These are phyloP conservation scores for Abrostola triplasia DNA, from an alignment of 2,888 invertebrate genomes.

Conservation along the genomic window DNA sequence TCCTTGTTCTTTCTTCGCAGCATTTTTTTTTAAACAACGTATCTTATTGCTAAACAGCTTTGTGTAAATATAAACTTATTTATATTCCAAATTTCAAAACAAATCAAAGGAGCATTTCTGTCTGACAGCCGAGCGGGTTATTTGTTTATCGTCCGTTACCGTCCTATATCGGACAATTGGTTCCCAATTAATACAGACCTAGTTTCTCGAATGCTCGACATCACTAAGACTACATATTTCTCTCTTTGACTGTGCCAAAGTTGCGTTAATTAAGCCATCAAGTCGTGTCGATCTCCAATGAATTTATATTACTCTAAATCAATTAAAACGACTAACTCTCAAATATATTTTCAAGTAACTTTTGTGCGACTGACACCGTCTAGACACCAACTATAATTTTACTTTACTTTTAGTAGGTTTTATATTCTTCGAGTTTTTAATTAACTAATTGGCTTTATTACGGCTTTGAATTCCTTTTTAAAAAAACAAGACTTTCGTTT, in stretches of 20 bases:
- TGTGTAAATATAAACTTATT: too few relatives aligned
- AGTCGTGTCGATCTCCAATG: constrained; percentile 8
- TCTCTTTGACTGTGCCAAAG: constrained; percentile 12
- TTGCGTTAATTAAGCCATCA: constrained; percentile 9
- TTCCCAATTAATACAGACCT: constrained; percentile 22
- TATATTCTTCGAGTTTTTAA: constrained; percentile 16
- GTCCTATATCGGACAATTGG: constrained; percentile 14
- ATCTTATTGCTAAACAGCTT: too few relatives aligned
- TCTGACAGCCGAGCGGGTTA: neutral
- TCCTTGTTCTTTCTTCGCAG: too few relatives aligned
- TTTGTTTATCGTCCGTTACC: constrained; percentile 1
- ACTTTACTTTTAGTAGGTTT: constrained; percentile 20
- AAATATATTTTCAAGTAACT: constrained; percentile 1
- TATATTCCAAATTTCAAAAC: too few relatives aligned
- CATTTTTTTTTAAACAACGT: too few relatives aligned
- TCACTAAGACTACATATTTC: constrained; percentile 1
- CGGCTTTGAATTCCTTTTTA: neutral
- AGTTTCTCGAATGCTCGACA: constrained; percentile 14
- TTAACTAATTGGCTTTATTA: constrained; percentile 21
- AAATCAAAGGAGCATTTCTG: neutral
- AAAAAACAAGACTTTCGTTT: constrained; percentile 9
- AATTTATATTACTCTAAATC: constrained; percentile 13
- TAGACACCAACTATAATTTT: constrained; percentile 15
- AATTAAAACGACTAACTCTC: constrained; percentile 7
- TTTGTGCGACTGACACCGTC: constrained; percentile 11